Base-by-base conservation (phyloP, 2,888 invertebrate species). In the Parapristionchus giblindavisi region DNA sequence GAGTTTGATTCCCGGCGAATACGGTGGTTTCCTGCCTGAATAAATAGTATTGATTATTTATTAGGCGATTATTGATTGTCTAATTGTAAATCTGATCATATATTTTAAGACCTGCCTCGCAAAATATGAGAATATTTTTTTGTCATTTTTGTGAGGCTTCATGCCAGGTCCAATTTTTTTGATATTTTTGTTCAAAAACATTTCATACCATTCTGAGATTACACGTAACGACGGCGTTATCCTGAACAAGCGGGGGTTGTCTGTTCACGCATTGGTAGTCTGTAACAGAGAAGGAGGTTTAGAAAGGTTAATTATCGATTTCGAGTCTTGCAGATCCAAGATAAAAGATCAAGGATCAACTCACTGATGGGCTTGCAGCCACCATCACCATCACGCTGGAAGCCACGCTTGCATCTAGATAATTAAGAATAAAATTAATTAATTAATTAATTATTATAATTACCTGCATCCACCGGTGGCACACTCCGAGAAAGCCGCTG, bases 401-500 rank as follows among this genome's bases (percentile, higher is more conserved):
- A 86, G 66, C 86, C 86, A 36, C 75, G 56, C 71, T 86, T 86
- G 75, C 86, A 86, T 17, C 60, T 61, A 40, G 2, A 43, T 14
- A 43, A 43, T 14, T 14, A 43, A 43, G 43, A 43, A 43, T 43
- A 43, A 43, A 14, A 17, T 43, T 8, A 14, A 56, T 56, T 56
- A 1, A 1, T 1, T 1, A 1, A 27, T 56, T 27, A 1, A 17
- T 17, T 56, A 27, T 56, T 1, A 17, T 56, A 3, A 48, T n/a
- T 36, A 72, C 56, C 85, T 77, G 76, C 86, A 86, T 0, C 85
- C 85, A 14, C 85, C 84, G 1, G 83, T 79, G 1, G 84, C 79
- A 71, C 86, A 86, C 75, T 86, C 85, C 1, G 83, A 83, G 75
- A 84, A 86, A 14, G 86, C 86, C 8, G 86, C 82, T 4, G 83